Evolutionary conservation across 1,140 invertebrate species (phyloP).

Genomic region (Cryptotermes secundus): DNA sequence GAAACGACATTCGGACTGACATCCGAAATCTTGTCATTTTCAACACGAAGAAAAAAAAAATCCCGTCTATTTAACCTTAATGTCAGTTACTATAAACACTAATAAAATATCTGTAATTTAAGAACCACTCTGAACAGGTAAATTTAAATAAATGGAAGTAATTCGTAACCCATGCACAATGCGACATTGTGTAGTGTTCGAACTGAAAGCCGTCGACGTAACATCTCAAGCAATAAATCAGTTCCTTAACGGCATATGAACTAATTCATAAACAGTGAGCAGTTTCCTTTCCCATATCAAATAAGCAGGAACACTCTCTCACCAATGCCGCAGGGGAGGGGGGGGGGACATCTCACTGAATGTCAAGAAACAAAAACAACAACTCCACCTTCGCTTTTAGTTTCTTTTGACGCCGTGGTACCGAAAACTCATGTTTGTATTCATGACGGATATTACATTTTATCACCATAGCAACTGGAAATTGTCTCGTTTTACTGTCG

Average conservation of each 20-base stretch:
- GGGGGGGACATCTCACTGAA: background rate
- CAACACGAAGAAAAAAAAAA: no score
- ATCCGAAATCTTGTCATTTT: no score
- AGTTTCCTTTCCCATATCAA: background rate
- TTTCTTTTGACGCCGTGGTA: background rate
- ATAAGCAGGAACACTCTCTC: background rate
- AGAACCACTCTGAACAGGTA: no score
- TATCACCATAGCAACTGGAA: background rate
- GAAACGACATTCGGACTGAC: no score
- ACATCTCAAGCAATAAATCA: background rate
- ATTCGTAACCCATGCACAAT: background rate
- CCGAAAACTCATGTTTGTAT: background rate
- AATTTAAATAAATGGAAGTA: no score
- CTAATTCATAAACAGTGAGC: background rate
- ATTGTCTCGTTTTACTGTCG: background rate
- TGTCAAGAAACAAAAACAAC: background rate
- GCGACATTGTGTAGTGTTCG: background rate
- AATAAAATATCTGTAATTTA: no score
- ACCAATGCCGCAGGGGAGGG: background rate
- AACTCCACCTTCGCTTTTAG: constrained; percentile 2
- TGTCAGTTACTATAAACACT: no score
- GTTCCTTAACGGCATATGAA: background rate
- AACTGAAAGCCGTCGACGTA: background rate
- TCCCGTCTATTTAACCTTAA: no score
- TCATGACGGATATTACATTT: background rate